Evolutionary conservation across 2,113 vertebrate species (phyloP).

Genomic region (Anoura caudifer): DNA sequence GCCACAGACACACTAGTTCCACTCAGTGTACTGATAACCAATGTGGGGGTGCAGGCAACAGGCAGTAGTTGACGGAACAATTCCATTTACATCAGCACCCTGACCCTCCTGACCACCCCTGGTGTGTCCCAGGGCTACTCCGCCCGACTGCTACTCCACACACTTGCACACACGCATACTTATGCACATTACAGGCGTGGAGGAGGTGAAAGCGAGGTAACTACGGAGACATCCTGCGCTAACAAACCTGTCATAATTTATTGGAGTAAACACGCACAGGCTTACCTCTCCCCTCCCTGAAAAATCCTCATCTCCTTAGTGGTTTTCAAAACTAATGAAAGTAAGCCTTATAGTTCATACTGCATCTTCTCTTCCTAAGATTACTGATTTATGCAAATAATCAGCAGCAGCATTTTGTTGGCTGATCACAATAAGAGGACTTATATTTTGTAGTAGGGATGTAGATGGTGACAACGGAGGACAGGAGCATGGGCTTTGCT

Average conservation of each 20-base stretch:
- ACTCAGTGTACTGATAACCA: rapidly evolving
- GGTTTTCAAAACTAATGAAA: not conserved
- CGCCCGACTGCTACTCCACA: not conserved
- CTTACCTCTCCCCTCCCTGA: not conserved
- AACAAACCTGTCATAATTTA: not conserved
- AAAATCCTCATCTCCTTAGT: not conserved
- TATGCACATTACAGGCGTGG: not conserved
- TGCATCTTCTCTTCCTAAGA: not conserved
- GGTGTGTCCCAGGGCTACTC: not conserved
- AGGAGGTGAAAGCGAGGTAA: rapidly evolving
- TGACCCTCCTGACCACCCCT: not conserved
- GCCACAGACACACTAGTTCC: not conserved
- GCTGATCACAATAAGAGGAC: not conserved
- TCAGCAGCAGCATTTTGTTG: not conserved
- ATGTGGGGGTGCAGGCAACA: not conserved
- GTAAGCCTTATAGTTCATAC: not conserved
- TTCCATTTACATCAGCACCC: not conserved
- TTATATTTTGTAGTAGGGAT: not conserved
- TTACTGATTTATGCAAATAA: not conserved
- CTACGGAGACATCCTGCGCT: not conserved
- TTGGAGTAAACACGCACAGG: not conserved
- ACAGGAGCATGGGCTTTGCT: too few species aligned
- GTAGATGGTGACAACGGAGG: not conserved
- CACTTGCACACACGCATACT: not conserved
- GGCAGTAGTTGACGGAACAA: not conserved